Percentiles rank a stretch among this genome's conserved stretches.
Evolutionary conservation across 2,888 invertebrate species (phyloP).

Genomic region (Sinotaia quadrata): DNA sequence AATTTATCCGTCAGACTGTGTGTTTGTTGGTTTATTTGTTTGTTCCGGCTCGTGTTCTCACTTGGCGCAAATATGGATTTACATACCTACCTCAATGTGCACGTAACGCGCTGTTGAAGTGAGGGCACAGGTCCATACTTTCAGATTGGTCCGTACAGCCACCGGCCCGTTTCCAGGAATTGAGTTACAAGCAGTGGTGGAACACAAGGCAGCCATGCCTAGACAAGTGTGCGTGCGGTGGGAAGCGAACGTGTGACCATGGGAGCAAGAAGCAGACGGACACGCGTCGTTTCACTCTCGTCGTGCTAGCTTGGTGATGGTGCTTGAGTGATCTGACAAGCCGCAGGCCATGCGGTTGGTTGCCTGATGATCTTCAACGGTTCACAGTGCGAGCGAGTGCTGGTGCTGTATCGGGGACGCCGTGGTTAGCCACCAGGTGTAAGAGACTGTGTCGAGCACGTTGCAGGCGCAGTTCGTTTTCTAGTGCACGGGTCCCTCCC

Average conservation of each 20-base stretch:
- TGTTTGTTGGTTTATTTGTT: too few species aligned
- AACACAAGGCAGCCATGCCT: not conserved
- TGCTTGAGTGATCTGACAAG: too few species aligned
- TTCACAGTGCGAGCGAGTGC: too few species aligned
- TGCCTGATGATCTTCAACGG: too few species aligned
- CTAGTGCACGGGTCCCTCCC: not conserved
- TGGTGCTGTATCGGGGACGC: not conserved
- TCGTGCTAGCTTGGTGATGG: too few species aligned
- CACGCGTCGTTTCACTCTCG: not conserved
- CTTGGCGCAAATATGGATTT: too few species aligned
- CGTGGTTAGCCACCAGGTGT: not conserved
- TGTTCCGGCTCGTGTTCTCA: too few species aligned
- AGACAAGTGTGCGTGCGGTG: not conserved
- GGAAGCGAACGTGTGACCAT: not conserved
- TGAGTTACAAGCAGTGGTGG: not conserved
- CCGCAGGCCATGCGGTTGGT: too few species aligned
- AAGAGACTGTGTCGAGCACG: constrained; percentile 19
- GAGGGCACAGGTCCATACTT: constrained; percentile 2
- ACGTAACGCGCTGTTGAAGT: not conserved
- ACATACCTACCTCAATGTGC: not conserved
- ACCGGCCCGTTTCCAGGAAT: not conserved
- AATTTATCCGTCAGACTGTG: too few species aligned
- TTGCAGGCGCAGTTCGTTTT: constrained; percentile 2
- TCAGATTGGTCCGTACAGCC: not conserved
- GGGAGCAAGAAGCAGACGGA: not conserved